A percentile compares a stretch with the other conserved stretches of the same genome.
Evolutionary conservation across 2,797 vertebrate species (phyloP).

Genomic region (Galaxias olidus): DNA sequence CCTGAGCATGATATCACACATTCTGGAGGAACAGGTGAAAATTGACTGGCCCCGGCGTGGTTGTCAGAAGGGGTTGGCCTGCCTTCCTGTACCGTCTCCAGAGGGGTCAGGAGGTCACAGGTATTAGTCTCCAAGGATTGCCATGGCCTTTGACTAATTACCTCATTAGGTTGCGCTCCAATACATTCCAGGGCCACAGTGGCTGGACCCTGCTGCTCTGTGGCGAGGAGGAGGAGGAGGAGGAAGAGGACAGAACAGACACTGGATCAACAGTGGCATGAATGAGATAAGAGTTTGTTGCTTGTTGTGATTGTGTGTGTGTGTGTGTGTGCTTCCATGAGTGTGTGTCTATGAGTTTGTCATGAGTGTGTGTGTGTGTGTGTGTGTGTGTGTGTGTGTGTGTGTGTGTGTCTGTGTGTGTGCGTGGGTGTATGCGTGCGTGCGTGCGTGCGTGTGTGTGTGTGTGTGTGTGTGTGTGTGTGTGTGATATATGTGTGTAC

Average conservation of each 20-base stretch:
- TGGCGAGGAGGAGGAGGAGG: constrained; percentile 19
- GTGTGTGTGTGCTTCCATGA: constrained; percentile 26
- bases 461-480: too few species aligned
- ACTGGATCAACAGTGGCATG: constrained; percentile 51
- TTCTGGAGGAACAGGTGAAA: constrained; percentile 44
- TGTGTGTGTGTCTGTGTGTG: constrained; percentile 1
- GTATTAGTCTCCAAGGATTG: constrained; percentile 74
- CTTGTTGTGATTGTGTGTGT: constrained; percentile 6
- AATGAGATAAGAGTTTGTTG: constrained; percentile 54
- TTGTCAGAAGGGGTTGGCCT: constrained; percentile 23
- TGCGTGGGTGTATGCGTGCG: constrained; percentile 36
- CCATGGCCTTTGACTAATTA: constrained; percentile 77
- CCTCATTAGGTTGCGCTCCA: constrained; percentile 73
- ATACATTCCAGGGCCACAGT: constrained; percentile 57
- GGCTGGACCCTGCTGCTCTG: constrained; percentile 50
- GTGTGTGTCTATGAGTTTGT: too few species aligned
- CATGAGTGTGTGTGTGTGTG: too few species aligned
- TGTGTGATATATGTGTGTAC: too few species aligned
- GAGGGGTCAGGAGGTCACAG: constrained; percentile 76
- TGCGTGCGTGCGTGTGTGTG: constrained; percentile 33
- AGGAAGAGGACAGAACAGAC: constrained; percentile 53
- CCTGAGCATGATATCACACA: constrained; percentile 55
- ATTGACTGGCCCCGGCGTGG: constrained; percentile 35
- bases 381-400: not conserved
- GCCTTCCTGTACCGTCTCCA: constrained; percentile 58